Percentiles rank a stretch among this genome's conserved stretches.
Conservation (phyloP, 2,888 invertebrate genomes). For the Brachynemurus nebulosus region DNA sequence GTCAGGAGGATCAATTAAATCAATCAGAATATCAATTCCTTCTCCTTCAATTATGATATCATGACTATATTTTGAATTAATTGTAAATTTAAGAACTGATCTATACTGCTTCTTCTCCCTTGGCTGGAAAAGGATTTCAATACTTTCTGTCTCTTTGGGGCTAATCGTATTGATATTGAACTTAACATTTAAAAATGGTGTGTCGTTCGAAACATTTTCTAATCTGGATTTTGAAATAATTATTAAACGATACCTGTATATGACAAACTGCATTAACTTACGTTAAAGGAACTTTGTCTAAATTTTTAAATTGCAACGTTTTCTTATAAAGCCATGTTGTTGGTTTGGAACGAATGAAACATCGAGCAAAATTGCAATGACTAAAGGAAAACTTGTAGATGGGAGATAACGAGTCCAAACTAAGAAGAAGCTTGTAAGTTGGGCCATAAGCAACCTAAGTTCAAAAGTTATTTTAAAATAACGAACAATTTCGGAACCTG, state of each 20-base stretch:
- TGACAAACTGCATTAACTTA: constrained; percentile 19
- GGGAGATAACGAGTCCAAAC: constrained; percentile 42
- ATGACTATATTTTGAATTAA: constrained; percentile 38
- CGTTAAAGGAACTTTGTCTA: constrained; percentile 25
- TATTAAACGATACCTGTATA: background rate
- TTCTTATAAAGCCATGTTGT: constrained; percentile 33
- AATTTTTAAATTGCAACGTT: constrained; percentile 29
- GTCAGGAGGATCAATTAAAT: constrained; percentile 27
- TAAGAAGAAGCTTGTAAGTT: constrained; percentile 41
- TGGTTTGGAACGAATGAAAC: constrained; percentile 41
- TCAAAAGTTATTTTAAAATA: background rate
- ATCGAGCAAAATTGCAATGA: constrained; percentile 50
- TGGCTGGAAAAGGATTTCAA: constrained; percentile 43
- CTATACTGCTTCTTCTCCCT: constrained; percentile 35
- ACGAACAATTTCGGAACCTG: background rate
- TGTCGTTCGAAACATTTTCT: constrained; percentile 34
- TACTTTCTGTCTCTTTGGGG: constrained; percentile 31
- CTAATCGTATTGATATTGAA: constrained; percentile 31
- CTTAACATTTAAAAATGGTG: constrained; percentile 37
- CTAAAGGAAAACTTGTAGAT: constrained; percentile 46
- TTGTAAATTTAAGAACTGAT: constrained; percentile 37
- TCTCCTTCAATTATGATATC: constrained; percentile 40
- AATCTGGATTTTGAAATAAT: constrained; percentile 29
- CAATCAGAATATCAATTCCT: constrained; percentile 32
- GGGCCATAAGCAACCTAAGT: constrained; percentile 52